phyloP scores from a whole-genome alignment of 2,113 vertebrate genomes.

The Apteryx owenii region DNA sequence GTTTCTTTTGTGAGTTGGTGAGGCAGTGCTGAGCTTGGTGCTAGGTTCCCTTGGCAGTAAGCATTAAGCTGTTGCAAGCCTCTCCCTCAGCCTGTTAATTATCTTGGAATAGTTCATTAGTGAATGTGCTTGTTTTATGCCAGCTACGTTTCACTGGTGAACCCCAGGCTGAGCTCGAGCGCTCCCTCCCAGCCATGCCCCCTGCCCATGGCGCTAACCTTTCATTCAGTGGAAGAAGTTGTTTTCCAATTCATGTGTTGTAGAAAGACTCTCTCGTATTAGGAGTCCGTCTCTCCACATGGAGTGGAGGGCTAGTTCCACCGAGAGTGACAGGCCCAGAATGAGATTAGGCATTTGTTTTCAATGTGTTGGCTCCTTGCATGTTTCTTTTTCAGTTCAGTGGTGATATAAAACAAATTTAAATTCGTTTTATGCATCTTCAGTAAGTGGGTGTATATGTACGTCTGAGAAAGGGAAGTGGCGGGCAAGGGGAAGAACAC shows the following conservation, averaged over 20 bases:
- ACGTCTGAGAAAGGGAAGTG: neutral
- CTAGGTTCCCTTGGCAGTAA: constrained; percentile 32
- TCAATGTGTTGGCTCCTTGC: neutral
- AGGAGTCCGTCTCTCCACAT: too few relatives aligned
- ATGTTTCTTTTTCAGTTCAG: neutral
- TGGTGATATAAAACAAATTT: neutral
- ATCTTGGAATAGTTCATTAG: constrained; percentile 43
- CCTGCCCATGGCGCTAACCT: fast-evolving
- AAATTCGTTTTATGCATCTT: neutral
- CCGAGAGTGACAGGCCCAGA: fast-evolving
- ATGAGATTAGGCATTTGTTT: neutral
- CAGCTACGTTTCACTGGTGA: neutral
- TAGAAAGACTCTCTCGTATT: neutral
- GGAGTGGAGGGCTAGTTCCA: neutral
- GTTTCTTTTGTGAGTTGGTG: constrained; percentile 13
- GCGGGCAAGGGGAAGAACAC: too few relatives aligned
- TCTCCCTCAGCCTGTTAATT: constrained; percentile 49
- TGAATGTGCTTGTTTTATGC: neutral
- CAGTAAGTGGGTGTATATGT: neutral
- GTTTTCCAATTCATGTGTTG: fast-evolving
- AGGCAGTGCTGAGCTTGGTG: constrained; percentile 26
- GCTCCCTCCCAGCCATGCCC: neutral
- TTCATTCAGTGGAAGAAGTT: neutral
- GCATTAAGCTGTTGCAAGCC: constrained; percentile 20
- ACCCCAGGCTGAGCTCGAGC: neutral